Evolutionary conservation across 2,113 vertebrate species (phyloP).

Genomic region (Eretmodus cyanostictus): DNA sequence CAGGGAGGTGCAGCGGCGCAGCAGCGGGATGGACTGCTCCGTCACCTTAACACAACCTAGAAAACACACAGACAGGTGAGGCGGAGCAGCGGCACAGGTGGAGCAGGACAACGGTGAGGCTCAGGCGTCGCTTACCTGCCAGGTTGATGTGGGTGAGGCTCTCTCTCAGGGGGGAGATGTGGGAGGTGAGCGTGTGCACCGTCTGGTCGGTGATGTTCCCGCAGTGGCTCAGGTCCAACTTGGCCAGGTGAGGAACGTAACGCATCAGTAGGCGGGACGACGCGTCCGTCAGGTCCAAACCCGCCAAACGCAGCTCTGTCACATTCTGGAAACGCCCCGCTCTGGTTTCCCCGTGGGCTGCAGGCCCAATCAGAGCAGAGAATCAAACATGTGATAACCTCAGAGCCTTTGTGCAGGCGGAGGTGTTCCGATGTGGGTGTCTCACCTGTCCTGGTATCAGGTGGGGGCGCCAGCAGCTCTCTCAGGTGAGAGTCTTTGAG

Average conservation of each 20-base stretch:
- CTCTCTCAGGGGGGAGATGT: constrained; percentile 79
- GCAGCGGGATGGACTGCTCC: constrained; percentile 78
- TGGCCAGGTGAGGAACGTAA: constrained; percentile 77
- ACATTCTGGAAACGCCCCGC: constrained; percentile 83
- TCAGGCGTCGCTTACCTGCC: constrained; percentile 21
- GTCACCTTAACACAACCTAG: constrained; percentile 83
- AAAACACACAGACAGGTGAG: background rate
- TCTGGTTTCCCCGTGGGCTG: constrained; percentile 76
- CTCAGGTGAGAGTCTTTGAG: constrained; percentile 87
- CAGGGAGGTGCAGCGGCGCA: constrained; percentile 80
- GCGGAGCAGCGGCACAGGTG: background rate
- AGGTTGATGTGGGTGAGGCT: constrained; percentile 81
- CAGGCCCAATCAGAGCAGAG: constrained; percentile 1
- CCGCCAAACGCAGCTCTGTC: constrained; percentile 80
- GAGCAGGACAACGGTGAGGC: accelerated
- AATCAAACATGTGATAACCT: background rate
- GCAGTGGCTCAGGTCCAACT: constrained; percentile 85
- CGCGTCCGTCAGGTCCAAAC: constrained; percentile 80
- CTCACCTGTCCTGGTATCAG: constrained; percentile 80
- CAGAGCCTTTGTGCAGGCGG: background rate
- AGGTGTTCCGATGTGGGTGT: background rate
- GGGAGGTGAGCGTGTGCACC: constrained; percentile 77
- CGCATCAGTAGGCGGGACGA: constrained; percentile 79
- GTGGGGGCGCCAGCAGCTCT: constrained; percentile 80
- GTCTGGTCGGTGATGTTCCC: constrained; percentile 79